Percentiles rank a stretch among this genome's conserved stretches.
phyloP scores from a whole-genome alignment of 2,888 invertebrate species.

The Seira musarum region DNA sequence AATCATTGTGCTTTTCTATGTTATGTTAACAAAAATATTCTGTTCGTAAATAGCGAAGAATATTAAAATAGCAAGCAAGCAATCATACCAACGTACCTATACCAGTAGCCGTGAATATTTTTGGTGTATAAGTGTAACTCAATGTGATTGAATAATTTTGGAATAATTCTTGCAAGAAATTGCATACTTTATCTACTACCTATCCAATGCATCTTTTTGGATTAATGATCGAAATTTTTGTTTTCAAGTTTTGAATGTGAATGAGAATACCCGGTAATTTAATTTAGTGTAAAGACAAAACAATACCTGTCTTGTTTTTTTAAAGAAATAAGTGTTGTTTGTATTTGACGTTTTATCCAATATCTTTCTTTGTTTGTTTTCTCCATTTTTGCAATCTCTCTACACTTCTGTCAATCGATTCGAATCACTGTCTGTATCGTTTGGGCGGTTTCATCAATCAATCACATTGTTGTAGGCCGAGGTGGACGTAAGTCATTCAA shows the following conservation, averaged over 20 bases:
- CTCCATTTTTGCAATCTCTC: slow-evolving; percentile 42
- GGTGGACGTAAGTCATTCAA: slow-evolving; percentile 69
- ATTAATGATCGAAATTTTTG: no score
- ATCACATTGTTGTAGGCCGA: slow-evolving; percentile 66
- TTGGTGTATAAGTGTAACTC: no score
- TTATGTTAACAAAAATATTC: no score
- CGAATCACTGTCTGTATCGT: slow-evolving; percentile 42
- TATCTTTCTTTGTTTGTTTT: slow-evolving; percentile 45
- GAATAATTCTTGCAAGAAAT: no score
- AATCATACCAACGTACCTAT: no score
- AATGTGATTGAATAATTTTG: no score
- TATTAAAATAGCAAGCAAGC: no score
- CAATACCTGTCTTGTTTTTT: background rate
- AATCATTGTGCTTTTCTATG: no score
- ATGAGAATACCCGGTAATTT: background rate
- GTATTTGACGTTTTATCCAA: slow-evolving; percentile 3
- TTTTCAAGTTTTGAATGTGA: background rate
- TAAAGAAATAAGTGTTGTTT: background rate
- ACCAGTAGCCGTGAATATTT: no score
- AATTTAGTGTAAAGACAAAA: background rate
- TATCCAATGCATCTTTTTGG: no score
- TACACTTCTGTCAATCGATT: slow-evolving; percentile 51
- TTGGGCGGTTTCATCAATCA: slow-evolving; percentile 52
- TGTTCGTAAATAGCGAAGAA: no score
- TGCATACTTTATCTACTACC: no score